phyloP scores from a whole-genome alignment of 2,888 invertebrate genomes.

The Lasius platythorax region DNA sequence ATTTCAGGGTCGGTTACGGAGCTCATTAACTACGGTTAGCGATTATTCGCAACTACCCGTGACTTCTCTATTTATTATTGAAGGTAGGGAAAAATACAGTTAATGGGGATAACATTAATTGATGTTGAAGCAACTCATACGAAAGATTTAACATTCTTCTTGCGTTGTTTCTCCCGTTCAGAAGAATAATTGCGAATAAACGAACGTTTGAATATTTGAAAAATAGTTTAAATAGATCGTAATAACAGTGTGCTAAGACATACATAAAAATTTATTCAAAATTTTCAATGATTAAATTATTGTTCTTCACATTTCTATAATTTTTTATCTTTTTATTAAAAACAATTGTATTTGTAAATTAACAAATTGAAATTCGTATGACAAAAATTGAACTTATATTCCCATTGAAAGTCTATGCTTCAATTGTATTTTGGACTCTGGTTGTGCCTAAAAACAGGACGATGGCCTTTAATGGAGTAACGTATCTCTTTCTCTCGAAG shows the following conservation, averaged over 20 bases:
- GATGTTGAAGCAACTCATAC: not conserved
- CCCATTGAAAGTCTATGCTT: not conserved
- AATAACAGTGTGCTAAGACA: not conserved
- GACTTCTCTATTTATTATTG: not conserved
- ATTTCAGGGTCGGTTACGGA: slow-evolving; percentile 44
- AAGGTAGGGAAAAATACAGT: not conserved
- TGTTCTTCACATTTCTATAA: not conserved
- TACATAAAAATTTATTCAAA: not conserved
- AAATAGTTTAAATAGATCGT: not conserved
- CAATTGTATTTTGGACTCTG: not conserved
- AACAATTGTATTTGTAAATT: not conserved
- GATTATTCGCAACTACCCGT: not conserved
- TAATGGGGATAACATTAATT: not conserved
- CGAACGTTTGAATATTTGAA: not conserved
- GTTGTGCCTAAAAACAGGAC: slow-evolving; percentile 17
- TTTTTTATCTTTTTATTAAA: not conserved
- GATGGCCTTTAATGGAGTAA: slow-evolving; percentile 37
- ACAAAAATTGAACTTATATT: not conserved
- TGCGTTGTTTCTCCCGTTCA: not conserved
- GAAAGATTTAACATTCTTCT: not conserved
- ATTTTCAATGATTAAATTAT: not conserved
- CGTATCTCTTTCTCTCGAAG: slow-evolving; percentile 34
- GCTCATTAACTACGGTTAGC: slow-evolving; percentile 32
- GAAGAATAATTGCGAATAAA: not conserved
- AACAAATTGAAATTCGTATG: not conserved